A percentile compares a stretch with the other conserved stretches of the same genome.
Conservation (phyloP, 2,113 vertebrate species). For the Clinocottus analis region DNA sequence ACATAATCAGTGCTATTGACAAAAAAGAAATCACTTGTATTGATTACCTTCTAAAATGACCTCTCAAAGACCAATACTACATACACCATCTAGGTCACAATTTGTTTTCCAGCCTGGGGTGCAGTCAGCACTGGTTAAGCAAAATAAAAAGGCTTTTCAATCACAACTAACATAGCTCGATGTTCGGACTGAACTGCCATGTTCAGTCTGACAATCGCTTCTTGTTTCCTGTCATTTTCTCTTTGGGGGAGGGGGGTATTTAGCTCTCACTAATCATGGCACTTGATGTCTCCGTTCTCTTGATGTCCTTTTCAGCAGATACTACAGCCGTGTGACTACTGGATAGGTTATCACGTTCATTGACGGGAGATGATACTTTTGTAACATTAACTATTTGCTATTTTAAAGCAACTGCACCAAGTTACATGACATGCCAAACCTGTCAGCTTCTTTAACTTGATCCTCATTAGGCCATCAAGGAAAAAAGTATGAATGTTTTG, state of each 20-base stretch:
- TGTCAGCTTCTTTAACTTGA: not conserved
- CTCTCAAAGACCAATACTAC: constrained; percentile 38
- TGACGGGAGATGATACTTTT: not conserved
- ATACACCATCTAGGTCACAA: constrained; percentile 38
- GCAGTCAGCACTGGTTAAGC: not conserved
- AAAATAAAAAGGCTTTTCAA: constrained; percentile 26
- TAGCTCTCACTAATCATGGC: constrained; percentile 6
- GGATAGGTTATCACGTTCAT: not conserved
- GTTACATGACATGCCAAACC: not conserved
- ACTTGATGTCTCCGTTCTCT: constrained; percentile 10
- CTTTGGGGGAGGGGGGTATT: not conserved
- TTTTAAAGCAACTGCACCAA: not conserved
- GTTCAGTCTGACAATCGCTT: not conserved
- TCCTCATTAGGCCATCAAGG: not conserved
- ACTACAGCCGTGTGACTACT: not conserved
- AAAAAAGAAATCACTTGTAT: constrained; percentile 54
- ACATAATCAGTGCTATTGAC: constrained; percentile 46
- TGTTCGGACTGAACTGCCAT: not conserved
- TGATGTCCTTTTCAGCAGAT: constrained; percentile 12
- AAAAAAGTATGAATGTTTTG: not conserved
- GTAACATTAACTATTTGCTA: not conserved
- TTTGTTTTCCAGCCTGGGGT: constrained; percentile 39
- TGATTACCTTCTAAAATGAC: constrained; percentile 58
- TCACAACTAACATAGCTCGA: constrained; percentile 4
- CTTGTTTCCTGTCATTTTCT: constrained; percentile 7